A percentile compares a stretch with the other conserved stretches of the same genome.
Evolutionary conservation across 2,797 vertebrate genomes (phyloP).

Genomic region (Scolopax bukidnonensis): DNA sequence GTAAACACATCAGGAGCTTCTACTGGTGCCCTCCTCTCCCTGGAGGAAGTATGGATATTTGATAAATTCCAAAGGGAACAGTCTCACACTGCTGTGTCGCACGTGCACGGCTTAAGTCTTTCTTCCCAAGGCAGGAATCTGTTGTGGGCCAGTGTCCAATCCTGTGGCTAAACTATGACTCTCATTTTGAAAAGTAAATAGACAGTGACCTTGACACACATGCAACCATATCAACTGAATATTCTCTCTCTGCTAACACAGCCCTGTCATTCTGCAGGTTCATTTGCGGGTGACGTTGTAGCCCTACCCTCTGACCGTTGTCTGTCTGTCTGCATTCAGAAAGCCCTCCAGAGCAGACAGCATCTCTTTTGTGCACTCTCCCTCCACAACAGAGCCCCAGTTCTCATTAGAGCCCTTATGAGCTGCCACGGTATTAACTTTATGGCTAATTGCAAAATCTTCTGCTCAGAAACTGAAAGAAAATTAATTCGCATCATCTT

Average conservation of each 20-base stretch:
- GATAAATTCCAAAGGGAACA: background rate
- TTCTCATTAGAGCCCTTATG: background rate
- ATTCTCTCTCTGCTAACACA: background rate
- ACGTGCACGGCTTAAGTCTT: background rate
- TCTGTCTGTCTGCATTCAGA: background rate
- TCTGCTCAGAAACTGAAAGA: background rate
- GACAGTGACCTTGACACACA: background rate
- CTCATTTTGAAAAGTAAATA: background rate
- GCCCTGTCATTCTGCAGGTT: background rate
- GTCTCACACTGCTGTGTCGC: background rate
- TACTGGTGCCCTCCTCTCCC: background rate
- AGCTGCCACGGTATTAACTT: background rate
- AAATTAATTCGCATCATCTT: background rate
- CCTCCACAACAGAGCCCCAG: background rate
- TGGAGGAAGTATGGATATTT: background rate
- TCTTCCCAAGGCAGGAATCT: fast-evolving
- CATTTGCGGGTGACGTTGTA: background rate
- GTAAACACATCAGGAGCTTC: background rate
- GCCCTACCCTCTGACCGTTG: background rate
- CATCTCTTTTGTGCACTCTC: background rate
- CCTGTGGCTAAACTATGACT: background rate
- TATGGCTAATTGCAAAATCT: background rate
- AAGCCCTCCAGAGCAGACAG: background rate
- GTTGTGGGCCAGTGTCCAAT: background rate
- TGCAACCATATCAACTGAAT: background rate